phyloP scores from a whole-genome alignment of 2,888 invertebrate genomes.

The Eudemis profundana region DNA sequence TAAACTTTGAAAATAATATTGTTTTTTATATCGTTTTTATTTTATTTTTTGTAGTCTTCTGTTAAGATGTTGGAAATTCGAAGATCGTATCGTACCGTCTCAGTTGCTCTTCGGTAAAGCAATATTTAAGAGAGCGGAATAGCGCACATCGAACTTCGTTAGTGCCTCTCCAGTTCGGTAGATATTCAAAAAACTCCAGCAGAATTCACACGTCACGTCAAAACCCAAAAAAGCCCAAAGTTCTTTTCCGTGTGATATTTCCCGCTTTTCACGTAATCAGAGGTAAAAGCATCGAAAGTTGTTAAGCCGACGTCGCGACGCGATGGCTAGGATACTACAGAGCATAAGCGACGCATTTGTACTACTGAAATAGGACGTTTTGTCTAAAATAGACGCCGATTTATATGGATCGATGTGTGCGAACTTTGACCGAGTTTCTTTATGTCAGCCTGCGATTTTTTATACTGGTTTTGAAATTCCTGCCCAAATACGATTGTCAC shows the following conservation, averaged over 20 bases:
- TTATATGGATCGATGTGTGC: not conserved
- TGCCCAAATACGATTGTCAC: too few species aligned
- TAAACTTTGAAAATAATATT: too few species aligned
- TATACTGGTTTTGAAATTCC: too few species aligned
- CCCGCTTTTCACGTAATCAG: slow-evolving; percentile 21
- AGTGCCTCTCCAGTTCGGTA: too few species aligned
- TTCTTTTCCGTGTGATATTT: slow-evolving; percentile 9
- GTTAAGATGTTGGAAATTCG: too few species aligned
- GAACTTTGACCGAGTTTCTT: slow-evolving; percentile 27
- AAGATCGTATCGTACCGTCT: too few species aligned
- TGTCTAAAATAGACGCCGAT: not conserved
- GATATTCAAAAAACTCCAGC: too few species aligned
- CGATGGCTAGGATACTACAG: not conserved
- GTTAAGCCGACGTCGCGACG: slow-evolving; percentile 15
- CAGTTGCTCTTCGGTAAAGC: too few species aligned
- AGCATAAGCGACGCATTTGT: not conserved
- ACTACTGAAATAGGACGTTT: not conserved
- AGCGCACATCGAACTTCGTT: too few species aligned
- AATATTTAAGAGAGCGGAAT: too few species aligned
- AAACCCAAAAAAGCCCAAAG: slow-evolving; percentile 1
- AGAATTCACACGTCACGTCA: not conserved
- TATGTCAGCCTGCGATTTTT: not conserved
- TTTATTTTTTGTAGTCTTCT: too few species aligned
- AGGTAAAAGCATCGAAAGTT: slow-evolving; percentile 33
- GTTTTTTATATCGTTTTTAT: too few species aligned